Evolutionary conservation across 1,140 invertebrate species (phyloP).

Genomic region (Caenorhabditis elegans): WBcel235 BX284606.5:5502001-5502500

Average conservation of each 20-base stretch:
- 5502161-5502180: constrained; percentile 42
- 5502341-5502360: neutral
- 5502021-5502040: neutral
- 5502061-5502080: neutral
- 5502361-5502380: neutral
- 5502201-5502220: constrained; percentile 65
- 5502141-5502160: neutral
- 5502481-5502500: neutral
- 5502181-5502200: constrained; percentile 57
- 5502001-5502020: neutral
- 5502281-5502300: constrained; percentile 54
- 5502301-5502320: constrained; percentile 53
- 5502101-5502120: neutral
- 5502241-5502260: constrained; percentile 63
- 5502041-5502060: neutral
- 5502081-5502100: neutral
- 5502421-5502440: neutral
- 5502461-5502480: neutral
- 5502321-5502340: constrained; percentile 39
- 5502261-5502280: too few relatives aligned
- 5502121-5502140: neutral
- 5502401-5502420: constrained; percentile 1
- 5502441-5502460: neutral
- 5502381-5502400: neutral
- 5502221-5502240: constrained; percentile 63